Evolutionary conservation across 2,888 invertebrate species (phyloP), one percentile per base, ranked within the genome.

Genomic region (Heterodera filipjevi): DNA sequence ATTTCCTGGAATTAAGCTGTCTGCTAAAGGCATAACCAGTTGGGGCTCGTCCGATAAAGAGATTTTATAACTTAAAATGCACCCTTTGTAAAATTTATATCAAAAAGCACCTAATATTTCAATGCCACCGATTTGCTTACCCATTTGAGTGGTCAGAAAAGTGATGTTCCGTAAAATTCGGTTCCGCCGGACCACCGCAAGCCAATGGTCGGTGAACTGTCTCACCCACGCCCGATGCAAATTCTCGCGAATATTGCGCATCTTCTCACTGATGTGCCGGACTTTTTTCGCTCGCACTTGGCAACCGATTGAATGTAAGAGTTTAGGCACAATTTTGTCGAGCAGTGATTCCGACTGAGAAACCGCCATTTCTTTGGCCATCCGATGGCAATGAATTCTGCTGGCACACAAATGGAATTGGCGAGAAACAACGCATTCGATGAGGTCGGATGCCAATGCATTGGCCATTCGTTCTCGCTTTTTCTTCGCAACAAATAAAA

Each of bases 191-290:
- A 78, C 77, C 30, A 77, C 44, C 32, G 30, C n/a, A 32, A 77
- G 39, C 79, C 79, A 79, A 39, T 68, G 79, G 73, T 79, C 77
- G 32, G 44, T 44, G 53, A 79, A 79, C 66, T 79, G 78, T n/a
- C 71, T 44, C 46, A 77, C 27, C 79, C 79, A 77, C 19, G 44
- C 59, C 14, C 66, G 68, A 30, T 66, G 53, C 46, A 79, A 79
- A 77, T 53, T 70, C 22, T 68, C 22, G 3, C 33, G 22, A 53
- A 32, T 64, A 27, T 49, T 30, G 33, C 70, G 30, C 66, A 71
- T 39, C 19, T 27, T 79, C 14, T 71, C 44, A 53, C 22, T 30
- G 30, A 64, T 32, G 19, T 75, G 49, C 3, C 53, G 59, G 22
- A 64, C 75, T 66, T 75, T 49, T 30, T 53, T 75, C 30, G 75